Percentiles rank a stretch among this genome's conserved stretches.
phyloP scores from a whole-genome alignment of 1,140 invertebrate genomes.

The Bombus huntii region DNA sequence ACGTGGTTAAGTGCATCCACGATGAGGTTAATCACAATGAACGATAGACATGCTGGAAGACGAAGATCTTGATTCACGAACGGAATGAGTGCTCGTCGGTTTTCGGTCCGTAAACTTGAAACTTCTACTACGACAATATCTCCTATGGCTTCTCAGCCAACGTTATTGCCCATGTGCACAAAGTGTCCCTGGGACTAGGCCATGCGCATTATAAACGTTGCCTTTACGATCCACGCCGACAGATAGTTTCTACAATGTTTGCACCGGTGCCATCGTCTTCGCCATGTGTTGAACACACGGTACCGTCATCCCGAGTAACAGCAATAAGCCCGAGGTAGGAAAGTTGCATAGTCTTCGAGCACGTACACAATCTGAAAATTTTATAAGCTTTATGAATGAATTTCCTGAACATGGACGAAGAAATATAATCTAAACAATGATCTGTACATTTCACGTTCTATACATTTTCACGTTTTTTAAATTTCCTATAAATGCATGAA shows the following conservation, averaged over 20 bases:
- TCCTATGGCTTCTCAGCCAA: slow-evolving; percentile 37
- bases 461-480: too few species aligned
- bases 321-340: slow-evolving; percentile 29
- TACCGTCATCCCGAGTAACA: not conserved
- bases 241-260: slow-evolving; percentile 53
- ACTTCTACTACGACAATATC: slow-evolving; percentile 10
- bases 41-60: not conserved
- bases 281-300: slow-evolving; percentile 47
- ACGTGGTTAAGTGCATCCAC: not conserved
- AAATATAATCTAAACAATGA: too few species aligned
- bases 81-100: not conserved
- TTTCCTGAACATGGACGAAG: too few species aligned
- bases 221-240: slow-evolving; percentile 51
- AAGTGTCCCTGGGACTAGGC: slow-evolving; percentile 29
- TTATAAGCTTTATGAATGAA: too few species aligned
- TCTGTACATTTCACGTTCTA: too few species aligned
- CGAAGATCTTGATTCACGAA: not conserved
- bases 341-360: not conserved
- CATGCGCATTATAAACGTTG: slow-evolving; percentile 43
- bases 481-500: too few species aligned
- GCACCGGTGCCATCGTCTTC: slow-evolving; percentile 31
- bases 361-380: not conserved
- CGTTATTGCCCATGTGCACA: slow-evolving; percentile 40
- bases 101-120: not conserved
- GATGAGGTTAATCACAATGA: not conserved